Percentiles rank a stretch among this genome's conserved stretches.
phyloP scores from a whole-genome alignment of 2,888 invertebrate species.

The Lampropteryx suffumata region DNA sequence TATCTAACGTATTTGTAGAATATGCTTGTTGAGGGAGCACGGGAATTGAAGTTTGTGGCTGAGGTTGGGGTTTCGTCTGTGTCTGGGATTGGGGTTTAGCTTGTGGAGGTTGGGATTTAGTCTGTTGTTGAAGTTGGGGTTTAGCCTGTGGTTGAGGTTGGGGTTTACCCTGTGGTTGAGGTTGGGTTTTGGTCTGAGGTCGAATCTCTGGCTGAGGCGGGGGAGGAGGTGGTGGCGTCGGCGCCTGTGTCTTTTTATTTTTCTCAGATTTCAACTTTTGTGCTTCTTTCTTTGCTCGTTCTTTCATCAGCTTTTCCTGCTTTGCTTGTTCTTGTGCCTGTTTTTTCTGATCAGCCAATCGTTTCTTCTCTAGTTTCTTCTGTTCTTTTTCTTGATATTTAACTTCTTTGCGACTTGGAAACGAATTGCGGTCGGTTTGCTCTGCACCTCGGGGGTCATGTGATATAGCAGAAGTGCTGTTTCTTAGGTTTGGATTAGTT shows the following conservation, averaged over 20 bases:
- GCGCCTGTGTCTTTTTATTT: constrained; percentile 37
- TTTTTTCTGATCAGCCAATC: constrained; percentile 48
- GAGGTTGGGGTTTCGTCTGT: constrained; percentile 19
- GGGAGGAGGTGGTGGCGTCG: constrained; percentile 17
- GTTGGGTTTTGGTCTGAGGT: too few relatives aligned
- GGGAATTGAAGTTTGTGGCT: constrained; percentile 22
- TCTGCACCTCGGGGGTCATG: constrained; percentile 48
- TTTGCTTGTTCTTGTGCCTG: constrained; percentile 48
- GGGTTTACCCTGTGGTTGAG: constrained; percentile 2
- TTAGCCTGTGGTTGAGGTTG: neutral
- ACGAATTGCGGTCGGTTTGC: constrained; percentile 31
- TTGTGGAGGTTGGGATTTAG: neutral
- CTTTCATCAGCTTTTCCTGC: constrained; percentile 50
- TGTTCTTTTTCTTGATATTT: constrained; percentile 49
- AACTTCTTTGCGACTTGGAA: constrained; percentile 37
- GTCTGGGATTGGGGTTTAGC: constrained; percentile 17
- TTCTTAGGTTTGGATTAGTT: constrained; percentile 38
- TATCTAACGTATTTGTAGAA: constrained; percentile 65
- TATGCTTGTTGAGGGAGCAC: constrained; percentile 33
- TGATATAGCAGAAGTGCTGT: constrained; percentile 54
- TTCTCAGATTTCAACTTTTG: constrained; percentile 40
- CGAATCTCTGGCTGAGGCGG: too few relatives aligned
- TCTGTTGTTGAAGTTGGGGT: constrained; percentile 9
- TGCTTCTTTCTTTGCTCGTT: constrained; percentile 43
- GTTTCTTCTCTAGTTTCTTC: constrained; percentile 57